A percentile compares a stretch with the other conserved stretches of the same genome.
Conservation (phyloP, 2,113 vertebrate genomes). For the Chionodraco myersi region DNA sequence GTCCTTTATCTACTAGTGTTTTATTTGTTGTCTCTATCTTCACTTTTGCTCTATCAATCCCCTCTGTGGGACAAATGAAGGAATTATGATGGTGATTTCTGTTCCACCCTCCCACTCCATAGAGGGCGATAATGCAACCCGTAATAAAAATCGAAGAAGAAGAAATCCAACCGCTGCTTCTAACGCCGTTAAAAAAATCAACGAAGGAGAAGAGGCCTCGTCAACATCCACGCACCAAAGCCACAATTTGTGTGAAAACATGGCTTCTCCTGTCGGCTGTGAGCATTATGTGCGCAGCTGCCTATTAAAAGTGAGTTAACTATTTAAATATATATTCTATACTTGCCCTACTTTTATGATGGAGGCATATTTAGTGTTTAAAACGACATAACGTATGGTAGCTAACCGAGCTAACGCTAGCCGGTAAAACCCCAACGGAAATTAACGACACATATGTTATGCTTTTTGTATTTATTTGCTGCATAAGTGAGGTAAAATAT, state of each 20-base stretch:
- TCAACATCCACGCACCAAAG: neutral
- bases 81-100: too few relatives aligned
- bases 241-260: constrained; percentile 12
- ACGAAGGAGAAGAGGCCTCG: neutral
- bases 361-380: neutral
- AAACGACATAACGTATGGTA: neutral
- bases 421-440: neutral
- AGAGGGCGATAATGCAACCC: too few relatives aligned
- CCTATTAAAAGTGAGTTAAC: constrained; percentile 82
- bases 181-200: too few relatives aligned
- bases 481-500: accelerated
- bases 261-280: constrained; percentile 81
- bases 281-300: constrained; percentile 84
- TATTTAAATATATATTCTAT: neutral
- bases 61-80: too few relatives aligned
- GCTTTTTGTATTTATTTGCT: neutral
- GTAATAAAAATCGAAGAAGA: too few relatives aligned
- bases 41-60: too few relatives aligned
- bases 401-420: constrained; percentile 20
- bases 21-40: too few relatives aligned
- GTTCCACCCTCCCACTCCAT: too few relatives aligned
- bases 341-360: neutral
- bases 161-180: neutral
- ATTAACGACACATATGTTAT: neutral
- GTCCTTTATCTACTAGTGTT: too few relatives aligned